A percentile compares a stretch with the other conserved stretches of the same genome.
These are phyloP conservation scores for Caligus rogercresseyi DNA, from an alignment of 1,140 invertebrate genomes.

Conservation along the genomic window DNA sequence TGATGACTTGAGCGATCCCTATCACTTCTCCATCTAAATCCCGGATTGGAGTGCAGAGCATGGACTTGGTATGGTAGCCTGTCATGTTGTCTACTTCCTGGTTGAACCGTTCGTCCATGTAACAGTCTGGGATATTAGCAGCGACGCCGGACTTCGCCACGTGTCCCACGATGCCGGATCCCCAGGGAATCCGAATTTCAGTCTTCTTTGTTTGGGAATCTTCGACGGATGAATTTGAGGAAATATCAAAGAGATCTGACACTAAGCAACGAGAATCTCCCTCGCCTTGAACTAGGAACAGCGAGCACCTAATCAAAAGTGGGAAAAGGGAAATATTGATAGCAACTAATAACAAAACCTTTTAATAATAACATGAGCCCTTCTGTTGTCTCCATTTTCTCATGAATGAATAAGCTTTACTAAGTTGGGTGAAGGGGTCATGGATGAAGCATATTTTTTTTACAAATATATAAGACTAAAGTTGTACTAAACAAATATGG, in stretches of 20 bases:
- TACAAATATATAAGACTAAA: too few relatives aligned
- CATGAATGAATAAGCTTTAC: neutral
- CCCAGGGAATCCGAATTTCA: constrained; percentile 61
- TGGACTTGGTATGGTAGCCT: constrained; percentile 73
- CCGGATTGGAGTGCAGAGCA: constrained; percentile 89
- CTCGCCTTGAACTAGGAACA: constrained; percentile 69
- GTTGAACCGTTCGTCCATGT: constrained; percentile 50
- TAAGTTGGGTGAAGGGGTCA: too few relatives aligned
- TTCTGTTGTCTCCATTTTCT: neutral
- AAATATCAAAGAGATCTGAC: constrained; percentile 85
- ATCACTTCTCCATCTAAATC: constrained; percentile 83
- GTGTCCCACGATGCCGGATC: constrained; percentile 70
- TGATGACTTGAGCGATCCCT: constrained; percentile 89
- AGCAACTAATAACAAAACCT: neutral
- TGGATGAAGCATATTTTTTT: too few relatives aligned
- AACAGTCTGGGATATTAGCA: constrained; percentile 87
- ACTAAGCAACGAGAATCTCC: constrained; percentile 46
- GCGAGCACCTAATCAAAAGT: constrained; percentile 50
- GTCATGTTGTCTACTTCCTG: constrained; percentile 77
- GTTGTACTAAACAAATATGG: too few relatives aligned
- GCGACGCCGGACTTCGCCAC: constrained; percentile 78
- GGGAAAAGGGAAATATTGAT: neutral
- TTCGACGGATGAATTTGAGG: constrained; percentile 64
- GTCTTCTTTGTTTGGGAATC: constrained; percentile 72
- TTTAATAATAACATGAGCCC: neutral